Evolutionary conservation across 2,797 vertebrate genomes (phyloP).

Genomic region (Odontamblyopus lacepedii): DNA sequence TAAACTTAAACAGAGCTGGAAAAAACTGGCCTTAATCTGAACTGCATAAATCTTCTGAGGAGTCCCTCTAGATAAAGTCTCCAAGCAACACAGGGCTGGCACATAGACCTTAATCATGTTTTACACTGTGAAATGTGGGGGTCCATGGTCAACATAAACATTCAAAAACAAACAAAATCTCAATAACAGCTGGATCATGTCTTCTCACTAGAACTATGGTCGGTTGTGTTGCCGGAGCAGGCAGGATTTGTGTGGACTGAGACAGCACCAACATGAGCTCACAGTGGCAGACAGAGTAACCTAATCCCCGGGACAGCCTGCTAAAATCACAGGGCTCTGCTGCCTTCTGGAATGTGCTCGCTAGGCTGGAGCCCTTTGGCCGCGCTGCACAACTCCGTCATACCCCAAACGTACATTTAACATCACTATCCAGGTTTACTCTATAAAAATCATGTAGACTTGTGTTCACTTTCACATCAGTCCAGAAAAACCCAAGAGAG

Average conservation of each 20-base stretch:
- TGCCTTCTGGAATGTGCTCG: constrained; percentile 77
- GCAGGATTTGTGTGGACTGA: constrained; percentile 51
- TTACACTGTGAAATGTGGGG: background rate
- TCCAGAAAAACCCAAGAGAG: constrained; percentile 52
- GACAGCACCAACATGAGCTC: constrained; percentile 73
- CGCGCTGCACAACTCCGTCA: constrained; percentile 48
- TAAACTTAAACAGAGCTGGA: background rate
- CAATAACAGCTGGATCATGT: constrained; percentile 17
- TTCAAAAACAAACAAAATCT: background rate
- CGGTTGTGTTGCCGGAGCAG: constrained; percentile 23
- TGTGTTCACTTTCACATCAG: constrained; percentile 22
- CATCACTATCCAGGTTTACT: too few species aligned
- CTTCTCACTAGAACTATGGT: constrained; percentile 24
- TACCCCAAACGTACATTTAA: constrained; percentile 37
- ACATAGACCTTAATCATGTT: background rate
- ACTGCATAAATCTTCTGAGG: background rate
- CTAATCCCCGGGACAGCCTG: constrained; percentile 78
- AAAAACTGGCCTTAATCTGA: background rate
- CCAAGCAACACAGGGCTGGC: background rate
- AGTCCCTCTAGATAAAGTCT: background rate
- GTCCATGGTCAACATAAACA: background rate
- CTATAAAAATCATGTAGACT: too few species aligned
- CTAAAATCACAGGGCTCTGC: constrained; percentile 78
- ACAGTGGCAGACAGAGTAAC: constrained; percentile 76
- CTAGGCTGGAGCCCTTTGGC: constrained; percentile 56